Conservation (phyloP, 2,113 vertebrate species). For the Channa maculata region DNA sequence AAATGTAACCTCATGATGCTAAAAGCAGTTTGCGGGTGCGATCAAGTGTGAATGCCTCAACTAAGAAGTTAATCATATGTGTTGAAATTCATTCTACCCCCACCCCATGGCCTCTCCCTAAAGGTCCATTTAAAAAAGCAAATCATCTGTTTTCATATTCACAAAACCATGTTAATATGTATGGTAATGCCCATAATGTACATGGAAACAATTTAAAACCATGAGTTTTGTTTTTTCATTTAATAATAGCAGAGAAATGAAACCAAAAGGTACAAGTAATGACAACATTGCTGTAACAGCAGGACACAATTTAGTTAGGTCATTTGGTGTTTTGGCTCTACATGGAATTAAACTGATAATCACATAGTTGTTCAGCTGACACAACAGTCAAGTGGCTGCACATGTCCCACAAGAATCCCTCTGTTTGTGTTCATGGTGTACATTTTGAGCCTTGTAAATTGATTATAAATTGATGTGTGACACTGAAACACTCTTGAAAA, state of each 20-base stretch:
- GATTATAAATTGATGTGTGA: slow-evolving; percentile 54
- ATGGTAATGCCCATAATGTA: not conserved
- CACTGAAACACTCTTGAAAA: slow-evolving; percentile 29
- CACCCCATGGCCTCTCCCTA: not conserved
- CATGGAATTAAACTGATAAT: not conserved
- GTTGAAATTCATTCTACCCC: slow-evolving; percentile 25
- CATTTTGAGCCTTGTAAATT: slow-evolving; percentile 26
- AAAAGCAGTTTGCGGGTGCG: slow-evolving; percentile 18
- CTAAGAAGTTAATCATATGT: slow-evolving; percentile 46
- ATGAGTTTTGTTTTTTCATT: not conserved
- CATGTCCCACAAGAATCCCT: slow-evolving; percentile 9
- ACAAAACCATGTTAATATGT: not conserved
- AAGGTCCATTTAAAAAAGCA: slow-evolving; percentile 3
- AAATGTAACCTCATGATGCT: slow-evolving; percentile 27
- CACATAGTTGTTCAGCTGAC: slow-evolving; percentile 2
- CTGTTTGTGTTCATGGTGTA: not conserved
- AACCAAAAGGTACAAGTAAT: not conserved
- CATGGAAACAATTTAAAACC: not conserved
- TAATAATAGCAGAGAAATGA: not conserved
- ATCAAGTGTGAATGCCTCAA: slow-evolving; percentile 36
- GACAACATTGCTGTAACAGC: too few species aligned
- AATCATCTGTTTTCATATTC: slow-evolving; percentile 8
- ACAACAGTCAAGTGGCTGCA: slow-evolving; percentile 2
- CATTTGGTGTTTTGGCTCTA: not conserved
- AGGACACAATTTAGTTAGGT: not conserved